These are phyloP conservation scores for Polydrusus pterygomalis DNA, from an alignment of 2,888 invertebrate genomes.

Conservation along the genomic window DNA sequence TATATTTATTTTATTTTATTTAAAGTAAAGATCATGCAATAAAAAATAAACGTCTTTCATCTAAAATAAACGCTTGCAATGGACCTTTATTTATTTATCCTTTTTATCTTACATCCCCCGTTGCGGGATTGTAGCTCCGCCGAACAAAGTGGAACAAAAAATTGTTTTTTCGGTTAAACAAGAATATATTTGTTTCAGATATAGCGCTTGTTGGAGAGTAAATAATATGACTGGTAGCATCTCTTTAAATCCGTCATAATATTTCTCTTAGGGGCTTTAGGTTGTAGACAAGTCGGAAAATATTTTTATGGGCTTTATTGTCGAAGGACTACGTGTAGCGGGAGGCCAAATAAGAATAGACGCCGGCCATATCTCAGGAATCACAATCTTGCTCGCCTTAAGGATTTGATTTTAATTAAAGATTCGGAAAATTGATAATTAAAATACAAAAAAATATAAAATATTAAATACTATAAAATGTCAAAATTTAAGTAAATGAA, in stretches of 20 bases:
- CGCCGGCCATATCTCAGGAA: no score
- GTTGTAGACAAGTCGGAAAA: conserved; percentile 1
- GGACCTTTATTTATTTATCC: conserved; percentile 1
- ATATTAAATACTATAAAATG: no score
- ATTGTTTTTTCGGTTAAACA: conserved; percentile 8
- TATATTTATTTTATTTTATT: no score
- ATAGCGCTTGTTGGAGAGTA: background rate
- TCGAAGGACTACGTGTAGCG: background rate
- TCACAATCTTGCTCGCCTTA: no score
- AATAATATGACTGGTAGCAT: background rate
- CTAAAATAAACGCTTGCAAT: background rate
- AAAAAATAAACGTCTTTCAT: background rate
- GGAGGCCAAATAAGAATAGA: no score
- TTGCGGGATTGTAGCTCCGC: background rate
- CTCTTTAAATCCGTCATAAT: background rate
- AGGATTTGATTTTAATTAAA: no score
- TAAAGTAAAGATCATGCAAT: no score
- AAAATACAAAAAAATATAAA: no score
- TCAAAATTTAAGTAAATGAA: no score
- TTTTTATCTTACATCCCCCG: background rate
- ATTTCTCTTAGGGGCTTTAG: background rate
- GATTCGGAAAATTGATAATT: no score
- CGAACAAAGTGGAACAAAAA: background rate
- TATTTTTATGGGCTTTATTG: background rate
- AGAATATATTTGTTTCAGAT: background rate